Evolutionary conservation across 2,888 invertebrate species (phyloP).

Genomic region (Drosophila cognata): DNA sequence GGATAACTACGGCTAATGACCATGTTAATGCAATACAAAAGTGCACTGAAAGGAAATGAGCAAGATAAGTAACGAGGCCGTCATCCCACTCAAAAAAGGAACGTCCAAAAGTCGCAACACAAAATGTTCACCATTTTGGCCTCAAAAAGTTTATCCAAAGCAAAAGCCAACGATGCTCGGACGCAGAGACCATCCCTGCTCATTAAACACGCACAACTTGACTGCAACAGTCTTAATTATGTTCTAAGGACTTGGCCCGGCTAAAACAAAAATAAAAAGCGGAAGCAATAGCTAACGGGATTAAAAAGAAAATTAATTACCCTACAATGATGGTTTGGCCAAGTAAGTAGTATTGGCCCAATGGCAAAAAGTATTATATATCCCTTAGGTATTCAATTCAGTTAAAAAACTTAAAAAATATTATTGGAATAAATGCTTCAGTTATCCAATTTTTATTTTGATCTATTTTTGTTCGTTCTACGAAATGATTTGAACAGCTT

Average conservation of each 20-base stretch:
- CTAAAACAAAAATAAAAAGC: constrained; percentile 22
- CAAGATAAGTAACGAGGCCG: constrained; percentile 71
- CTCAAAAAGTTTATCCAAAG: constrained; percentile 42
- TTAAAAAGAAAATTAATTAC: constrained; percentile 21
- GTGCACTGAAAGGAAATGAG: constrained; percentile 79
- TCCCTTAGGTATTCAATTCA: not conserved
- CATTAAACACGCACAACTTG: constrained; percentile 75
- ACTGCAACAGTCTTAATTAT: constrained; percentile 77
- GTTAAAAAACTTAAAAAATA: too few species aligned
- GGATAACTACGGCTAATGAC: constrained; percentile 71
- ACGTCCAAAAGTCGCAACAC: constrained; percentile 21
- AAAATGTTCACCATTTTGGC: constrained; percentile 33
- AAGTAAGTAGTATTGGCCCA: not conserved
- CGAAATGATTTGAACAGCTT: not conserved
- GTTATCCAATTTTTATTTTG: not conserved
- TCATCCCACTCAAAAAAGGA: constrained; percentile 31
- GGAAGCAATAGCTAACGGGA: not conserved
- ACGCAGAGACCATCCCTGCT: constrained; percentile 49
- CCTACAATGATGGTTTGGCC: constrained; percentile 4
- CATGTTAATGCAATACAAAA: constrained; percentile 80
- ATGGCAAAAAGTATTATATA: not conserved
- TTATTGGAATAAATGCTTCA: not conserved
- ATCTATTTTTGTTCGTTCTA: too few species aligned
- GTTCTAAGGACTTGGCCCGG: constrained; percentile 61
- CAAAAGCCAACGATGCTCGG: constrained; percentile 55